Evolutionary conservation across 2,113 vertebrate species (phyloP), one percentile per base, ranked within the genome.

Genomic region (Scophthalmus maximus): DNA sequence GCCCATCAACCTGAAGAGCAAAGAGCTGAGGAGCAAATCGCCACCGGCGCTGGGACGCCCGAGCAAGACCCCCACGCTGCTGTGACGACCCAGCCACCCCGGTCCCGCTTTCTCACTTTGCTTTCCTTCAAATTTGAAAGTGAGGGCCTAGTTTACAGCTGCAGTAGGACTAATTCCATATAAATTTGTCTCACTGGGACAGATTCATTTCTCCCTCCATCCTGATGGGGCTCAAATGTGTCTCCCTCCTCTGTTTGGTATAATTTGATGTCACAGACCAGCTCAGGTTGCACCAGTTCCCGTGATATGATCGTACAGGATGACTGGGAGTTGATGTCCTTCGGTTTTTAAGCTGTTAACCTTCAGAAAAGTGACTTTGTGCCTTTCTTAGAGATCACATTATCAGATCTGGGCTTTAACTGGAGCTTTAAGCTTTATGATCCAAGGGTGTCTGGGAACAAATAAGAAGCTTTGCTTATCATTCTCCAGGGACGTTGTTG

Each of bases 31-130:
- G 57, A 95, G 93, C 87, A 95, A 95, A 79, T 93, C 92, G 12
- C 92, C 93, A 6, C 91, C 88, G 2, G 76, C 91, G 0, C 91
- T 87, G 87, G 93, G 91, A 84, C 95, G 95, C 53, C 96, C 96
- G 30, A 96, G 96, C 68, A 98, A 96, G 89, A 92, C 94, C 29
- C 98, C 97, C 64, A 98, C 96, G 12, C 91, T 98, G 63, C 93
- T 98, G 77, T 99, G 93, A 98, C 42, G 15, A 6, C 32, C 36
- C 36, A 7, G n/a, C n/a, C 25, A 5, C 14, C 42, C 6, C 23
- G 8, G 11, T 15, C 17, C 15, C 71, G 25, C 26, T 5, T 38
- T 36, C 18, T 36, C 47, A 30, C 11, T 17, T 6, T 20, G 17
- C 2, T 20, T n/a, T n/a, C 17, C n/a, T 8, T 7, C 15, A 17